Conservation (phyloP, 2,113 vertebrate species). For the Hyperopisus bebe region DNA sequence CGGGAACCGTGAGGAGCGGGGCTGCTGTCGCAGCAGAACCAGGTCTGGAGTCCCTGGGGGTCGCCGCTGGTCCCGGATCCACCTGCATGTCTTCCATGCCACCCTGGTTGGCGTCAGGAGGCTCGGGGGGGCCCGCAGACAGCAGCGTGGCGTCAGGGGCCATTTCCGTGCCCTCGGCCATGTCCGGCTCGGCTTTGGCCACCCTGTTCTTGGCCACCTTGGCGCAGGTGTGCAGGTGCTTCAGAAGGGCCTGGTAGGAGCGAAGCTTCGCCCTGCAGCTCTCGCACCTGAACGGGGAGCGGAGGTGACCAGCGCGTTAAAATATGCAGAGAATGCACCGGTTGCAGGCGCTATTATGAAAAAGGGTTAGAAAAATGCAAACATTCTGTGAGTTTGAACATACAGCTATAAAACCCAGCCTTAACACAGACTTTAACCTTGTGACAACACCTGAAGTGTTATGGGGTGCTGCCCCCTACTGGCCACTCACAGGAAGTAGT, state of each 20-base stretch:
- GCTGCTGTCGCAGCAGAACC: constrained; percentile 3
- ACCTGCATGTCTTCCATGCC: not conserved
- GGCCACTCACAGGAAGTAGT: constrained; percentile 83
- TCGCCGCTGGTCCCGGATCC: constrained; percentile 25
- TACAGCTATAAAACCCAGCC: not conserved
- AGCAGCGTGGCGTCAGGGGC: constrained; percentile 30
- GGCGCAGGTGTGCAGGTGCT: constrained; percentile 87
- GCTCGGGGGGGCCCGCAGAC: not conserved
- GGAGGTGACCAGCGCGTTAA: not conserved
- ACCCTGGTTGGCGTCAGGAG: constrained; percentile 16
- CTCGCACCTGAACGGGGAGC: constrained; percentile 69
- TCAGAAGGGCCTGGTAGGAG: constrained; percentile 83
- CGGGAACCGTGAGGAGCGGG: constrained; percentile 22
- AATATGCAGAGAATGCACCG: not conserved
- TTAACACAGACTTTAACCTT: not conserved
- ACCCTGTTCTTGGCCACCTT: constrained; percentile 65
- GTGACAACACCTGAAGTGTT: not conserved
- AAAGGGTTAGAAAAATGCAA: not conserved
- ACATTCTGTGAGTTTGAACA: not conserved
- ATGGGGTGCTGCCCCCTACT: not conserved
- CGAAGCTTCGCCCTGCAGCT: constrained; percentile 84
- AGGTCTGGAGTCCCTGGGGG: not conserved
- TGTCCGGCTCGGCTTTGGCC: constrained; percentile 30
- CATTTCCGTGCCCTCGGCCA: constrained; percentile 18
- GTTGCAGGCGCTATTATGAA: not conserved